phyloP scores from a whole-genome alignment of 2,113 vertebrate genomes.

The Mugil cephalus region DNA sequence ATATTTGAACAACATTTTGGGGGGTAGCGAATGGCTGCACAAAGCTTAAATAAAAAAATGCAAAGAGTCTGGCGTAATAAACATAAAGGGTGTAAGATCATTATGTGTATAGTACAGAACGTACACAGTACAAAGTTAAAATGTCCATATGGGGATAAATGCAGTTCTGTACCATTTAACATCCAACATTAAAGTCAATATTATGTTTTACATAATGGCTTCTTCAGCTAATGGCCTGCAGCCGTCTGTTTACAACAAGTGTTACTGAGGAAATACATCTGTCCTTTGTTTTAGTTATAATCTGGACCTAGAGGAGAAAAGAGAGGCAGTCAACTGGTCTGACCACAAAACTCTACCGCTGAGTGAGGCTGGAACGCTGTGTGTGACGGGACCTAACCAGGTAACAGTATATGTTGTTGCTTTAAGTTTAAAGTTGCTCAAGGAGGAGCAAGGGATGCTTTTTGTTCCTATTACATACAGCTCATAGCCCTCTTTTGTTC shows the following conservation, averaged over 20 bases:
- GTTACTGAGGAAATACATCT: constrained; percentile 20
- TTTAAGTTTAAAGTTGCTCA: not conserved
- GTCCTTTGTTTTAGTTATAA: constrained; percentile 80
- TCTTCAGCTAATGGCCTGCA: constrained; percentile 15
- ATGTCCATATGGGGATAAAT: constrained; percentile 10
- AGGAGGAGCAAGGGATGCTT: not conserved
- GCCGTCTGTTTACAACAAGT: constrained; percentile 5
- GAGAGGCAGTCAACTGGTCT: constrained; percentile 83
- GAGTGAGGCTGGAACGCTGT: constrained; percentile 79
- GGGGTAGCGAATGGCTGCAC: no score
- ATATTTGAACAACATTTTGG: no score
- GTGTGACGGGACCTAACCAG: constrained; percentile 83
- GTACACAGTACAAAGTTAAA: not conserved
- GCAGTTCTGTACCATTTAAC: not conserved
- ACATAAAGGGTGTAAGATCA: constrained; percentile 1
- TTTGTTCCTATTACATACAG: no score
- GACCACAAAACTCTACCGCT: constrained; percentile 87
- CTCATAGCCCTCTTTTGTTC: no score
- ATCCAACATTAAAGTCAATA: constrained; percentile 25
- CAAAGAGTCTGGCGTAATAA: not conserved
- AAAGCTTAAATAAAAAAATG: no score
- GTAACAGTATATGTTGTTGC: constrained; percentile 43
- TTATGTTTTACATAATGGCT: constrained; percentile 32
- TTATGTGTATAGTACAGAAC: not conserved
- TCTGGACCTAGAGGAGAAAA: constrained; percentile 85